Conservation (phyloP, 2,797 vertebrate genomes). For the Melopsittacus undulatus region DNA sequence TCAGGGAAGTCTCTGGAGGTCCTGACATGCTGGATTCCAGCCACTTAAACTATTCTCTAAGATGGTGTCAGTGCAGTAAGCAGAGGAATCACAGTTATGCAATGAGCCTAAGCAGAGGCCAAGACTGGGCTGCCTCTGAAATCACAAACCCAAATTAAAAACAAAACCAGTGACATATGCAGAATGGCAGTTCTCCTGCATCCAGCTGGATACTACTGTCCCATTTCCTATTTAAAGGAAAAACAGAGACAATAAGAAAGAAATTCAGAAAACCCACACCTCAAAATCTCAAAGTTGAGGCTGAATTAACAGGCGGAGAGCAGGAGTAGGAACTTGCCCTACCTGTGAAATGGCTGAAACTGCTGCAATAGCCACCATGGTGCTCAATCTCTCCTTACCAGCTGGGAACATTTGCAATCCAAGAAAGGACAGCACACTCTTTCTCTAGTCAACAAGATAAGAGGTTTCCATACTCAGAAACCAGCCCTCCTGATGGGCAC, state of each 20-base stretch:
- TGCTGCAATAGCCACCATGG: fast-evolving
- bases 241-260: neutral
- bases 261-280: neutral
- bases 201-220: neutral
- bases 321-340: neutral
- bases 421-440: neutral
- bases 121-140: neutral
- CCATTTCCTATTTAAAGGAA: neutral
- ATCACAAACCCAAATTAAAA: neutral
- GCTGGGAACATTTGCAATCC: neutral
- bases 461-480: neutral
- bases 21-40: neutral
- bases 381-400: neutral
- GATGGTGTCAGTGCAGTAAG: neutral
- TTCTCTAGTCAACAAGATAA: neutral
- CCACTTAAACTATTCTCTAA: neutral
- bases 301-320: neutral
- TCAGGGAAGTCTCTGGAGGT: neutral
- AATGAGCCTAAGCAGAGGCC: neutral
- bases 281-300: fast-evolving
- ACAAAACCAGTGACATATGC: neutral
- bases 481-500: neutral
- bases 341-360: neutral
- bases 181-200: neutral
- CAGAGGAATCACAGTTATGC: neutral